Conservation (phyloP, 1,140 invertebrate species). For the Paraescarpia echinospica region DNA sequence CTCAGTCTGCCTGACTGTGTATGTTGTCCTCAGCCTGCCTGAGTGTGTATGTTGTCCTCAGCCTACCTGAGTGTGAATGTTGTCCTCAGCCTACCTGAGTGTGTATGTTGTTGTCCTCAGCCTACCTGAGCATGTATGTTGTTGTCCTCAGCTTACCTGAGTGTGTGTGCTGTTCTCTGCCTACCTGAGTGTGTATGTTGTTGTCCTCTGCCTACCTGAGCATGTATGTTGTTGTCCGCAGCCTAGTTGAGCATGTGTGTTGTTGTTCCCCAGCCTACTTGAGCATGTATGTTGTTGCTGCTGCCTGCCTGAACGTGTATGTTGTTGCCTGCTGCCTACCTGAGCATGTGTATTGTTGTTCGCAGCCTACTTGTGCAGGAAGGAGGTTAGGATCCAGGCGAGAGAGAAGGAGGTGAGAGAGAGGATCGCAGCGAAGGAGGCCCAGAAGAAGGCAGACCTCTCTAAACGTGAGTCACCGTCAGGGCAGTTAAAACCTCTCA, state of each 20-base stretch:
- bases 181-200: no score
- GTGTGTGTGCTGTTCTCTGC: no score
- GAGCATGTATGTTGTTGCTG: background rate
- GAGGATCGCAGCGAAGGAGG: background rate
- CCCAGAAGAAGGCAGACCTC: conserved; percentile 8
- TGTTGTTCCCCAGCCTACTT: background rate
- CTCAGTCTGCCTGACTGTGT: no score
- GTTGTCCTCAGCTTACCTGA: no score
- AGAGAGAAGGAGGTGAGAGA: conserved; percentile 14
- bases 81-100: no score
- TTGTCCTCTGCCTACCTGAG: no score
- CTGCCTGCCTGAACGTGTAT: no score
- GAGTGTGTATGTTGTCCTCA: no score
- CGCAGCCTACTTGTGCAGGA: background rate
- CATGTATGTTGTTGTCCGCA: background rate
- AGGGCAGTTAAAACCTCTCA: background rate
- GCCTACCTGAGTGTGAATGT: no score
- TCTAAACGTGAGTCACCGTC: background rate
- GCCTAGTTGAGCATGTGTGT: background rate
- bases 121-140: no score
- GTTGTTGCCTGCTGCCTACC: background rate
- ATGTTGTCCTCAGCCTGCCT: no score
- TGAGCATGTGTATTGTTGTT: background rate
- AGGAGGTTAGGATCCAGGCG: conserved; percentile 18
- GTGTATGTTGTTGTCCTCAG: no score